These are phyloP conservation scores for Papilio machaon DNA, from an alignment of 1,140 invertebrate species.

Conservation along the genomic window DNA sequence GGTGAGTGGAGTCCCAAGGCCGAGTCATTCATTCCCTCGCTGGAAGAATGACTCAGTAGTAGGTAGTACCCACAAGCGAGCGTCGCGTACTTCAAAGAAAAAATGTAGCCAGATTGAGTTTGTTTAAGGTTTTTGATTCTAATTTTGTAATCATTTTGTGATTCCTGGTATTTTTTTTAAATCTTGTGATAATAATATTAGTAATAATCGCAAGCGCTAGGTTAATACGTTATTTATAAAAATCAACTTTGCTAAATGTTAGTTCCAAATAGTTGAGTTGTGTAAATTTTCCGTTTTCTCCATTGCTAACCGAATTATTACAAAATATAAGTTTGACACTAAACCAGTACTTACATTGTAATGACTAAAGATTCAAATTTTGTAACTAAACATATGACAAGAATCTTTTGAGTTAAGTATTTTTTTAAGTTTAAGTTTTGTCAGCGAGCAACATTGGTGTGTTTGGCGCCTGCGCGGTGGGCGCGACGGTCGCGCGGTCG, in stretches of 20 bases:
- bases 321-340: too few species aligned
- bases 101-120: constrained; percentile 9
- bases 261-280: too few species aligned
- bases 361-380: neutral
- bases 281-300: too few species aligned
- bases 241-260: too few species aligned
- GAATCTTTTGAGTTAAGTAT: neutral
- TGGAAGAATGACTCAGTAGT: constrained; percentile 28
- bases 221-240: too few species aligned
- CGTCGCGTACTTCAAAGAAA: neutral
- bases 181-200: too few species aligned
- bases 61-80: constrained; percentile 4
- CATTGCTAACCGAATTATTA: too few species aligned
- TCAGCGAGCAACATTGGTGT: neutral
- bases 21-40: constrained; percentile 31
- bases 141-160: neutral
- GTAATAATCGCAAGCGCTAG: too few species aligned
- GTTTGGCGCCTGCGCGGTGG: constrained; percentile 50
- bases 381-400: neutral
- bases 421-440: constrained; percentile 4
- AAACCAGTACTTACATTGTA: too few species aligned
- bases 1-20: neutral
- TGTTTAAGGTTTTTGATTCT: neutral
- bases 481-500: constrained; percentile 59
- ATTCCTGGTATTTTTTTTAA: too few species aligned